phyloP scores from a whole-genome alignment of 2,113 vertebrate genomes.

The Eleginops maclovinus region DNA sequence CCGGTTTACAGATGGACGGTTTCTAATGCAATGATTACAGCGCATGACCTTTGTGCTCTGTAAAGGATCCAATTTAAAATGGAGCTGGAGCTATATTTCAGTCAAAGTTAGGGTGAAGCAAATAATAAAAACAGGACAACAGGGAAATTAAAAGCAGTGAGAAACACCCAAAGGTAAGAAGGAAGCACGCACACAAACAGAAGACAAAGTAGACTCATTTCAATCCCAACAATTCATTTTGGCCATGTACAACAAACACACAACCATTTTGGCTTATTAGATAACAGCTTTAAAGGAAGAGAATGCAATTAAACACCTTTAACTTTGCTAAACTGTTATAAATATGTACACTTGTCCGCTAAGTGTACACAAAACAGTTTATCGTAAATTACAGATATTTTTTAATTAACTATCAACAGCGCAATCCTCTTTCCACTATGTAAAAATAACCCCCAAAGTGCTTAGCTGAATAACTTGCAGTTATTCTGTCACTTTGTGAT shows the following conservation, averaged over 20 bases:
- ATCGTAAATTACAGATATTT: background rate
- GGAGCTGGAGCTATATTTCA: slow-evolving; percentile 30
- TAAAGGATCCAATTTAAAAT: slow-evolving; percentile 54
- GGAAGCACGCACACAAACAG: too few relatives aligned
- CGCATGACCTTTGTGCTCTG: slow-evolving; percentile 42
- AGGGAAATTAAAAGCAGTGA: too few relatives aligned
- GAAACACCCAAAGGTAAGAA: too few relatives aligned
- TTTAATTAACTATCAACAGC: background rate
- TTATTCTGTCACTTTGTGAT: slow-evolving; percentile 51
- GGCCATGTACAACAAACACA: too few relatives aligned
- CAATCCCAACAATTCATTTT: too few relatives aligned
- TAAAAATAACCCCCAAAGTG: background rate
- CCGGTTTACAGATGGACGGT: slow-evolving; percentile 63
- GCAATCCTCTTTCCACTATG: background rate
- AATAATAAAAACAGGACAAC: background rate
- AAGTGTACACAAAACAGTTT: background rate
- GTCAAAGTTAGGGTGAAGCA: slow-evolving; percentile 3
- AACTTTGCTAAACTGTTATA: background rate
- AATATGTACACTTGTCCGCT: background rate
- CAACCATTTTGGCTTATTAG: too few relatives aligned
- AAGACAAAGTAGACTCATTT: background rate
- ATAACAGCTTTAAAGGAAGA: background rate
- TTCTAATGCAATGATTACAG: slow-evolving; percentile 61
- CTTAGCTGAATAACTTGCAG: slow-evolving; percentile 33
- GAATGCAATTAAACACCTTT: background rate